Conservation (phyloP, 1,140 invertebrate genomes). For the Drosophila burlai region DNA sequence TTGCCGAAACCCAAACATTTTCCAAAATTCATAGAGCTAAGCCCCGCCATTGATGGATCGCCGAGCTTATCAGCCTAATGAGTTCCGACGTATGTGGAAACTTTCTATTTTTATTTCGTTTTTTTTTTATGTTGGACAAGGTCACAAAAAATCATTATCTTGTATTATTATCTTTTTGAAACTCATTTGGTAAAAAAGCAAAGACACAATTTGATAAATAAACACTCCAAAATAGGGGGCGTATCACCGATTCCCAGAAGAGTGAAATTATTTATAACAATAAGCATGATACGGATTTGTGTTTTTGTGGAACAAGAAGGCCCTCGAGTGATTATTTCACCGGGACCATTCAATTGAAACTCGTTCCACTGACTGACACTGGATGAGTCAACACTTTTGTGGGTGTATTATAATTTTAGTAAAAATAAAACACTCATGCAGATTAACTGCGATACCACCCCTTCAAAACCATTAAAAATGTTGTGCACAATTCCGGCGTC, state of each 20-base stretch:
- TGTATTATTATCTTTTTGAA: not conserved
- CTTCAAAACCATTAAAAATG: constrained; percentile 8
- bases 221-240: constrained; percentile 28
- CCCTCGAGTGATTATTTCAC: constrained; percentile 7
- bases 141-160: constrained; percentile 19
- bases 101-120: constrained; percentile 45
- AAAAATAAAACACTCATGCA: constrained; percentile 7
- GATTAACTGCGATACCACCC: constrained; percentile 13
- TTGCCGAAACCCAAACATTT: constrained; percentile 3
- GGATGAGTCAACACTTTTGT: constrained; percentile 38
- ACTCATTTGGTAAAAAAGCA: constrained; percentile 3
- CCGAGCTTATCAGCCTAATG: constrained; percentile 38
- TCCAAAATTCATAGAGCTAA: not conserved
- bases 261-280: constrained; percentile 26
- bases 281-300: constrained; percentile 28
- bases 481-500: not conserved
- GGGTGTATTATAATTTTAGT: constrained; percentile 18
- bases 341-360: constrained; percentile 22
- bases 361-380: constrained; percentile 36
- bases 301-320: constrained; percentile 4
- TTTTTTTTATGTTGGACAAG: constrained; percentile 35
- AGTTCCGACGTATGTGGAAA: constrained; percentile 30
- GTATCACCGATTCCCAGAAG: constrained; percentile 18
- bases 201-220: constrained; percentile 15
- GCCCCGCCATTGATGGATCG: constrained; percentile 31